A percentile compares a stretch with the other conserved stretches of the same genome.
Conservation (phyloP, 2,113 vertebrate genomes). For the Drymodes brunneopygia region DNA sequence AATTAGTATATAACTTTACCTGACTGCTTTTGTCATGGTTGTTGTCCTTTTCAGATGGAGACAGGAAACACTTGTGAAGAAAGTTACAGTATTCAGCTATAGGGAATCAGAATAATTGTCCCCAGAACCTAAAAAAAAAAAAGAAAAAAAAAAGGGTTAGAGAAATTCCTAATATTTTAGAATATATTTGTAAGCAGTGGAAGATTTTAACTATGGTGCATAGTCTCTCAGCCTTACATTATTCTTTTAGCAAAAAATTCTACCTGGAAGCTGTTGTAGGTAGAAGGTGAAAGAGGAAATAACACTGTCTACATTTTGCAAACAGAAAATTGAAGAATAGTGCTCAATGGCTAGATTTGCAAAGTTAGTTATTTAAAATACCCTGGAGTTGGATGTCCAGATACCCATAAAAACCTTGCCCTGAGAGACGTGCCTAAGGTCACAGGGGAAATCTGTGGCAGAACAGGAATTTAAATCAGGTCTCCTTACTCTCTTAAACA, state of each 20-base stretch:
- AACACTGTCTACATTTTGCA: not conserved
- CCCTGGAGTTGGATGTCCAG: not conserved
- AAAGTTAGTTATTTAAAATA: not conserved
- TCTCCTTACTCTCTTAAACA: not conserved
- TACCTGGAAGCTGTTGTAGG: not conserved
- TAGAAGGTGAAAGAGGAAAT: not conserved
- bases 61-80: not conserved
- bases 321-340: not conserved
- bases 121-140: not conserved
- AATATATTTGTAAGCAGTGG: not conserved
- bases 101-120: not conserved
- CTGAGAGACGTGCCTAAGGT: not conserved
- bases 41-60: not conserved
- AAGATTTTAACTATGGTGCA: not conserved
- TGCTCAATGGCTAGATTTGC: not conserved
- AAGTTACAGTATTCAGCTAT: not conserved
- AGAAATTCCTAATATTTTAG: not conserved
- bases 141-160: not conserved
- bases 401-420: not conserved
- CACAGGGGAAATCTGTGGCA: not conserved
- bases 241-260: not conserved
- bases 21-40: not conserved
- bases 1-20: not conserved
- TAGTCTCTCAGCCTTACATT: not conserved
- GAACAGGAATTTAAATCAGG: conserved; percentile 21